A percentile compares a stretch with the other conserved stretches of the same genome.
These are phyloP conservation scores for Bubalus kerabau DNA, from an alignment of 2,113 vertebrate genomes.

Conservation along the genomic window DNA sequence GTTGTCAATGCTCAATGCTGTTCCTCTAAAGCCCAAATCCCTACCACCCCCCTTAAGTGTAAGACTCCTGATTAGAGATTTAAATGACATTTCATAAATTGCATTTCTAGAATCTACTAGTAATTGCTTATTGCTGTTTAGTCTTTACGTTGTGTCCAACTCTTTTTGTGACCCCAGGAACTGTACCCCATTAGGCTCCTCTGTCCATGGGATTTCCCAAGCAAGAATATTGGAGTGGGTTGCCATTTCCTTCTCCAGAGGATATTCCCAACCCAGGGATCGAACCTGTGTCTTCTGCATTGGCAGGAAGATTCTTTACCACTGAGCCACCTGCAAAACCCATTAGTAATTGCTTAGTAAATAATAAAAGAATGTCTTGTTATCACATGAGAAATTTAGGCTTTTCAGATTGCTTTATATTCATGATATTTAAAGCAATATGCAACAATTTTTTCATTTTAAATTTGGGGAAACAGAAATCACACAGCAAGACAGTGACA, in stretches of 20 bases:
- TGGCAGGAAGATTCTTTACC: background rate
- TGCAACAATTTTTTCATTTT: background rate
- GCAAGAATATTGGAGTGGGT: background rate
- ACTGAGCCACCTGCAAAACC: background rate
- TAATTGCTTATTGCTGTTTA: background rate
- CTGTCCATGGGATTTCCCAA: background rate
- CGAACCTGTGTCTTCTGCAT: background rate
- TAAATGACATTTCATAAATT: background rate
- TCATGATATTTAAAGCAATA: background rate
- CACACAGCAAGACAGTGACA: background rate
- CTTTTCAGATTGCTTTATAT: conserved; percentile 2
- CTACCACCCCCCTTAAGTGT: background rate
- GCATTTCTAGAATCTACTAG: background rate
- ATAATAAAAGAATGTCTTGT: background rate
- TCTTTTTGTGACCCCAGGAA: background rate
- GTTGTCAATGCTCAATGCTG: background rate
- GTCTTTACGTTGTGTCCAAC: background rate
- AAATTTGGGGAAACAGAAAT: background rate
- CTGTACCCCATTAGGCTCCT: background rate
- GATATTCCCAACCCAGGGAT: background rate
- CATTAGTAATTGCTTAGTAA: background rate
- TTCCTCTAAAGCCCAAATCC: background rate
- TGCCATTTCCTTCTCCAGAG: background rate
- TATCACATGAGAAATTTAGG: background rate
- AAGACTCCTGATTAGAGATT: background rate